Conservation (phyloP, 2,113 vertebrate genomes). For the Hucho hucho region DNA sequence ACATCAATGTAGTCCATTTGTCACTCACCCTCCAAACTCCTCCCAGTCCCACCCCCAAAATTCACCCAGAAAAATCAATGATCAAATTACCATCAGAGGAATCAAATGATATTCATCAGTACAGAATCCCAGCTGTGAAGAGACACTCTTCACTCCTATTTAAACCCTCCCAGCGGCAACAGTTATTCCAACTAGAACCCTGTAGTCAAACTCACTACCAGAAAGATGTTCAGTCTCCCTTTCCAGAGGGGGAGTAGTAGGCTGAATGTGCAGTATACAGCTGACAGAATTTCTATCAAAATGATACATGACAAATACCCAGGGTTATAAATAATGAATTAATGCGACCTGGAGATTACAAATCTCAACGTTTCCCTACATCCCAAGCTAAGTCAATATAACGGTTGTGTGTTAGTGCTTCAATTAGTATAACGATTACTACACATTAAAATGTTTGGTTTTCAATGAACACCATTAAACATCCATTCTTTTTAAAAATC, state of each 20-base stretch:
- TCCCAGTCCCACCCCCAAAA: not conserved
- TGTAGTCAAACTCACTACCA: conserved; percentile 26
- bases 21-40: not conserved
- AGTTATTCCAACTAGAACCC: conserved; percentile 7
- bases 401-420: conserved; percentile 42
- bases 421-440: conserved; percentile 33
- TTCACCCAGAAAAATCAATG: conserved; percentile 1
- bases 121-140: not conserved
- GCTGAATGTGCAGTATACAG: conserved; percentile 22
- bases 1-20: conserved; percentile 25
- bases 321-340: conserved; percentile 66
- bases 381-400: conserved; percentile 25
- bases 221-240: not conserved
- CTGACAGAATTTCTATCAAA: conserved; percentile 34
- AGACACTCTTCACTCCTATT: conserved; percentile 10
- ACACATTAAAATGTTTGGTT: conserved; percentile 16
- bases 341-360: conserved; percentile 27
- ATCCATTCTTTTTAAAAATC: conserved; percentile 24
- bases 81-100: not conserved
- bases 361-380: conserved; percentile 14
- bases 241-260: conserved; percentile 9
- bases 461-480: conserved; percentile 27
- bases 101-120: too few species aligned
- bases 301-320: conserved; percentile 57
- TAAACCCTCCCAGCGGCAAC: conserved; percentile 15